These are phyloP conservation scores for Battus philenor DNA, from an alignment of 1,140 invertebrate genomes.

Conservation along the genomic window DNA sequence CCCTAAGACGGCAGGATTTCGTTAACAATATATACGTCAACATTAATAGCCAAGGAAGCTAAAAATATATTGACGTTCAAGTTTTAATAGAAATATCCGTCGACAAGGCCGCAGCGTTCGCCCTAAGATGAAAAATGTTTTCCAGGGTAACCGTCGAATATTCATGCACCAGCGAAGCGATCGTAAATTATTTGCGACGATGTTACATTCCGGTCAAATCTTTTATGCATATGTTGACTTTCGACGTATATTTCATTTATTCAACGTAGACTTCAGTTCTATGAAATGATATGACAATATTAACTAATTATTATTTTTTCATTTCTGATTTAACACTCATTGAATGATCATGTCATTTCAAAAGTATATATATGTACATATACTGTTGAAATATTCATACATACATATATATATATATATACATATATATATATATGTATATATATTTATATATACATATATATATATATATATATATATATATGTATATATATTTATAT, in stretches of 20 bases:
- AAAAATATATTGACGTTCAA: constrained; percentile 62
- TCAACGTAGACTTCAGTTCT: neutral
- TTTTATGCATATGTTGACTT: constrained; percentile 40
- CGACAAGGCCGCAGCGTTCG: constrained; percentile 38
- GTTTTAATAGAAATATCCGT: constrained; percentile 61
- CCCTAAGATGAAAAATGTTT: constrained; percentile 62
- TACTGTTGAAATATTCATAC: too few species aligned
- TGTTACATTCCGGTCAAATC: constrained; percentile 47
- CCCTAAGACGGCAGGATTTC: constrained; percentile 21
- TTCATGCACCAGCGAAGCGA: constrained; percentile 55
- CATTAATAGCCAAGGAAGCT: constrained; percentile 57
- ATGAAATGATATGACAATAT: too few species aligned
- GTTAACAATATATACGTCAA: constrained; percentile 50
- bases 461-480: too few species aligned
- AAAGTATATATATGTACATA: too few species aligned
- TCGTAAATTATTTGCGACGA: constrained; percentile 64
- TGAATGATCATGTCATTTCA: too few species aligned
- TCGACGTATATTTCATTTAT: constrained; percentile 20
- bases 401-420: too few species aligned
- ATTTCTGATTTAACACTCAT: too few species aligned
- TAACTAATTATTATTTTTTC: too few species aligned
- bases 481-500: too few species aligned
- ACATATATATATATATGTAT: too few species aligned
- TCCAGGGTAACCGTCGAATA: constrained; percentile 55
- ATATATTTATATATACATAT: too few species aligned